These are phyloP conservation scores for Lottia gigantea DNA, from an alignment of 2,888 invertebrate genomes.

Conservation along the genomic window DNA sequence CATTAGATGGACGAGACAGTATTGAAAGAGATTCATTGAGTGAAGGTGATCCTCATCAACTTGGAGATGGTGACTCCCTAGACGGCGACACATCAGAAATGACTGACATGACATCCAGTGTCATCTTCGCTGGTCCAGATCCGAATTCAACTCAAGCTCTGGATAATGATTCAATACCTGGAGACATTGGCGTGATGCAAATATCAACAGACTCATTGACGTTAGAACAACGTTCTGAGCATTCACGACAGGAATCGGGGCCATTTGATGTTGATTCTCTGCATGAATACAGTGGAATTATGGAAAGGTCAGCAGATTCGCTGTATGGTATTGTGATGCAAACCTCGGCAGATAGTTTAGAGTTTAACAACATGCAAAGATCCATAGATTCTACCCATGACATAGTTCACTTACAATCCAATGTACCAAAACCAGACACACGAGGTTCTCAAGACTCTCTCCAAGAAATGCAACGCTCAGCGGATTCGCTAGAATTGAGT, in stretches of 20 bases:
- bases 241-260: conserved; percentile 36
- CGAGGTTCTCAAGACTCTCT: conserved; percentile 39
- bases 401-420: neutral
- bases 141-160: conserved; percentile 38
- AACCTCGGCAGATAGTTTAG: conserved; percentile 53
- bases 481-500: conserved; percentile 50
- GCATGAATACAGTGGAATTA: conserved; percentile 34
- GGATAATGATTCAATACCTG: conserved; percentile 54
- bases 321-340: conserved; percentile 38
- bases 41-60: conserved; percentile 49
- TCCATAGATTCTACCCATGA: conserved; percentile 50
- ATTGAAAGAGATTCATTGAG: conserved; percentile 56
- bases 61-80: conserved; percentile 55
- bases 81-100: conserved; percentile 57
- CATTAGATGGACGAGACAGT: conserved; percentile 54
- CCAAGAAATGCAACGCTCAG: conserved; percentile 51
- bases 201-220: conserved; percentile 56
- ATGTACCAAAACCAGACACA: neutral
- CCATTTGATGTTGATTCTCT: conserved; percentile 40
- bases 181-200: conserved; percentile 51
- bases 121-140: conserved; percentile 41
- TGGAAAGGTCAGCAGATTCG: conserved; percentile 41
- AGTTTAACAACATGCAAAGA: conserved; percentile 50
- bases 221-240: conserved; percentile 31
- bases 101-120: conserved; percentile 59